phyloP scores from a whole-genome alignment of 1,140 invertebrate species.

The Drosophila santomea region DNA sequence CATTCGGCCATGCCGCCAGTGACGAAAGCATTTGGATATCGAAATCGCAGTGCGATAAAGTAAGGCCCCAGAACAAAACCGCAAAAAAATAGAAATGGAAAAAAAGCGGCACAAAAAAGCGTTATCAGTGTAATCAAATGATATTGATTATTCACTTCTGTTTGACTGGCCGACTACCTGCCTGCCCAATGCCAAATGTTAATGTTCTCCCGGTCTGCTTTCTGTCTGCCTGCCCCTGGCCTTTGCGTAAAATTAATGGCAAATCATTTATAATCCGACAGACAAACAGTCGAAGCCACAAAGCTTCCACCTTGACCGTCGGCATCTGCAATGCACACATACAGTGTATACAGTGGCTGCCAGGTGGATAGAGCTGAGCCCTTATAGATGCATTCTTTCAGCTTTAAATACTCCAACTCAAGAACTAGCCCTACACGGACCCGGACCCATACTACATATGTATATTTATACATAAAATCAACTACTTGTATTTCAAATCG shows the following conservation, averaged over 20 bases:
- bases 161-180: conserved; percentile 39
- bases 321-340: conserved; percentile 11
- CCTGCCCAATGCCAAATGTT: conserved; percentile 32
- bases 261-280: conserved; percentile 77
- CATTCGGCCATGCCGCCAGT: conserved; percentile 48
- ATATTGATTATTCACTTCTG: conserved; percentile 54
- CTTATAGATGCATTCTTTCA: not conserved
- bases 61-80: conserved; percentile 20
- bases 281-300: conserved; percentile 68
- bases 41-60: conserved; percentile 43
- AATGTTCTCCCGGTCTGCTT: conserved; percentile 30
- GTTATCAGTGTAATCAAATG: conserved; percentile 54
- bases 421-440: too few species aligned
- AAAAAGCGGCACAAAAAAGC: conserved; percentile 27
- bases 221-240: conserved; percentile 38
- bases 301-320: conserved; percentile 50
- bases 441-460: too few species aligned
- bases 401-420: too few species aligned
- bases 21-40: conserved; percentile 45
- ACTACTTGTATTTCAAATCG: too few species aligned
- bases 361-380: not conserved
- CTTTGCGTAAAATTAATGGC: conserved; percentile 59
- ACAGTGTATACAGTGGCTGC: not conserved
- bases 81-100: not conserved
- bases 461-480: too few species aligned